Evolutionary conservation across 2,888 invertebrate species (phyloP), one percentile per base, ranked within the genome.

Genomic region (Drosophila monieri): DNA sequence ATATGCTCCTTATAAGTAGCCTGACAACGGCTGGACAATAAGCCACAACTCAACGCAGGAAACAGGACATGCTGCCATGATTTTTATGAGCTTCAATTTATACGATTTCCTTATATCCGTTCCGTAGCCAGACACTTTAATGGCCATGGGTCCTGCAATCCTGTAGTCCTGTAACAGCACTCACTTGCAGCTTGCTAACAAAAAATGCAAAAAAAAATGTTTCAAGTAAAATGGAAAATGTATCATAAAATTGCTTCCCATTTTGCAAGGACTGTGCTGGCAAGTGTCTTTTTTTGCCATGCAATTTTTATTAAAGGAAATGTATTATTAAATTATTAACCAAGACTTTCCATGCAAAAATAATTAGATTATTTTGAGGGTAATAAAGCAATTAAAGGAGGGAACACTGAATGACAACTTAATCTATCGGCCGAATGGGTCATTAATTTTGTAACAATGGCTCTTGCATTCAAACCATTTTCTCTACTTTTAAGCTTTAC

Each of bases 21-120:
- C 51, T 59, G 43, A 47, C 43, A 27, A 53, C 55, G 80, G 77
- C 73, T 76, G 84, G 86, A 79, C 84, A 77, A 83, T 80, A 77
- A 85, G 69, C 72, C 84, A 30, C 41, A 47, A 23, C 52, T 56
- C 71, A 58, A 64, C 57, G 54, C 52, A 53, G 72, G 6, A 14
- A 35, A 14, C 14, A 70, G 80, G 76, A 86, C 77, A 78, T 76
- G 86, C 80, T 52, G 72, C 62, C 87, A 84, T 84, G 84, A 87
- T 84, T 84, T 84, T 87, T 84, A 84, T 87, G 88, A 85, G 88
- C 83, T 57, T 85, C 76, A 85, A 85, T 87, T 84, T 81, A 85
- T 81, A 85, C 85, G 72, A 79, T 81, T 77, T 85, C 74, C 88
- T 77, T 77, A 72, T 77, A 79, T 79, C 85, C 79, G 70, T 79